These are phyloP conservation scores for Tethya wilhelma DNA, from an alignment of 37 sponge, comb jelly and placozoan species.

Conservation along the genomic window DNA sequence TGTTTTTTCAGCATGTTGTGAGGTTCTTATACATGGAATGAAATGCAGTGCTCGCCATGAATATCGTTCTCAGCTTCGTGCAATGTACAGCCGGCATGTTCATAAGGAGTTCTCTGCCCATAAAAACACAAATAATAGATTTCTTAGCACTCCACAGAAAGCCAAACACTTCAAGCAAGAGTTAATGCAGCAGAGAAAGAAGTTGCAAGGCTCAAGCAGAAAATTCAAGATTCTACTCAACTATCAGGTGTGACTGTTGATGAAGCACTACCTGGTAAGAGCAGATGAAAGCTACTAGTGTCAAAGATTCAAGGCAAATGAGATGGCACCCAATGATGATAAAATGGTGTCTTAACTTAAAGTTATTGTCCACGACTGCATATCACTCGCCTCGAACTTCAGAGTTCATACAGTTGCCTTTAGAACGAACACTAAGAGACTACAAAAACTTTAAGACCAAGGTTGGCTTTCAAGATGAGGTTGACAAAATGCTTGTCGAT, in stretches of 20 bases:
- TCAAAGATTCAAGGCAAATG: constrained; percentile 27
- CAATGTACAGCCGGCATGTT: constrained; percentile 23
- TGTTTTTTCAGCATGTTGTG: constrained; percentile 23
- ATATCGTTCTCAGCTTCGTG: constrained; percentile 15
- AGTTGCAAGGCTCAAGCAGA: neutral
- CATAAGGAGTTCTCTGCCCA: neutral
- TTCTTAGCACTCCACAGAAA: constrained; percentile 39
- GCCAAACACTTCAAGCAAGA: neutral
- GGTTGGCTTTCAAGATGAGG: neutral
- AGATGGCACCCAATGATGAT: constrained; percentile 63
- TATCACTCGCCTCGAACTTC: constrained; percentile 19
- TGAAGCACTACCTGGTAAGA: constrained; percentile 33
- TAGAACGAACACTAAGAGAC: constrained; percentile 17
- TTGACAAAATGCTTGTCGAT: neutral
- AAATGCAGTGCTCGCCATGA: constrained; percentile 12
- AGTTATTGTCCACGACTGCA: constrained; percentile 35
- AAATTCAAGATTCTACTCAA: constrained; percentile 2
- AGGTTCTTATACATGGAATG: neutral
- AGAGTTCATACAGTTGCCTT: constrained; percentile 21
- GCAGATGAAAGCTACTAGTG: constrained; percentile 28
- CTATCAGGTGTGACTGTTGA: constrained; percentile 15
- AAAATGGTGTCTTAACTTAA: constrained; percentile 45
- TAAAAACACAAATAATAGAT: constrained; percentile 8
- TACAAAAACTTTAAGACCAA: constrained; percentile 9
- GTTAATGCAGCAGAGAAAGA: constrained; percentile 11